These are phyloP conservation scores for Eretmocerus hayati DNA, from an alignment of 2,888 invertebrate species.

Conservation along the genomic window DNA sequence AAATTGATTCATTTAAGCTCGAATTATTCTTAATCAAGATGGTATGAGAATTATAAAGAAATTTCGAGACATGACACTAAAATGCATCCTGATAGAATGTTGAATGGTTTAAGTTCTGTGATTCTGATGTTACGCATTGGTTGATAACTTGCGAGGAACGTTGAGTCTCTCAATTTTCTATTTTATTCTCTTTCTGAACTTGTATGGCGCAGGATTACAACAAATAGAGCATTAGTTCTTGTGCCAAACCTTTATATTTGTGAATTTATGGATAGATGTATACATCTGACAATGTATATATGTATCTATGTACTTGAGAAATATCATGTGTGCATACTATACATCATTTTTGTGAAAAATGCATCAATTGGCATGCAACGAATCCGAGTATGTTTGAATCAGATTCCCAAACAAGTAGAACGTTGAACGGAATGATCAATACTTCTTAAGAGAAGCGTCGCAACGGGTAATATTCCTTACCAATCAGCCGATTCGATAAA, in stretches of 20 bases:
- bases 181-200: slow-evolving; percentile 14
- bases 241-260: slow-evolving; percentile 22
- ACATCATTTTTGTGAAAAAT: slow-evolving; percentile 8
- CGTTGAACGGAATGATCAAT: too few relatives aligned
- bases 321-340: slow-evolving; percentile 12
- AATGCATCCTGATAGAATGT: slow-evolving; percentile 23
- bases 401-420: too few relatives aligned
- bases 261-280: slow-evolving; percentile 8
- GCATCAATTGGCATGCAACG: slow-evolving; percentile 21
- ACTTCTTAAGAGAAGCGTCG: too few relatives aligned
- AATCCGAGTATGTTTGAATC: too few relatives aligned
- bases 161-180: slow-evolving; percentile 39
- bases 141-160: slow-evolving; percentile 43
- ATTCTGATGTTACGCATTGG: slow-evolving; percentile 45
- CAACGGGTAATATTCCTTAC: too few relatives aligned
- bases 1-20: too few relatives aligned
- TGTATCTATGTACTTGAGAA: slow-evolving; percentile 8
- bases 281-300: neutral
- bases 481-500: too few relatives aligned
- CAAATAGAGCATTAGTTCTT: slow-evolving; percentile 26
- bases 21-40: too few relatives aligned
- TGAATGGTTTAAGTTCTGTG: slow-evolving; percentile 46
- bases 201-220: slow-evolving; percentile 22
- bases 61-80: too few relatives aligned
- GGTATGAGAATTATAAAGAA: too few relatives aligned